These are phyloP conservation scores for Aurelia sp. DNA, from an alignment of 30 jellyfish, hydroid and myxozoan species.

Conservation along the genomic window DNA sequence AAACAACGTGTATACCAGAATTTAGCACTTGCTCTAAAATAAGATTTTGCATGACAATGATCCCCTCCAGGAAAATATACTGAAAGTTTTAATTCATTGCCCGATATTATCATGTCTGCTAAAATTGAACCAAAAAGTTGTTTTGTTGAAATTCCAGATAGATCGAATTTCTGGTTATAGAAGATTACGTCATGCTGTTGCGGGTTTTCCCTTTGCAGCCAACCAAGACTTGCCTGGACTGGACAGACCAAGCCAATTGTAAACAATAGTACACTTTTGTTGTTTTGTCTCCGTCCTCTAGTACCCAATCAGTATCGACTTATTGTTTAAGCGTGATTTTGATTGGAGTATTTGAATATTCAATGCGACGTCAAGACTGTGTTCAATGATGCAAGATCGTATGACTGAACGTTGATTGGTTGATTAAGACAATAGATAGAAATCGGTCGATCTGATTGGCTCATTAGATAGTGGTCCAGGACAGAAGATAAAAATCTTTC, in stretches of 20 bases:
- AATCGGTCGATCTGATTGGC: background rate
- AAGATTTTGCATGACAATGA: too few relatives aligned
- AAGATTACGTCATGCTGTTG: constrained; percentile 29
- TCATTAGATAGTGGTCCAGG: background rate
- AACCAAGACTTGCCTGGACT: constrained; percentile 26
- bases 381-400: background rate
- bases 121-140: too few relatives aligned
- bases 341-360: background rate
- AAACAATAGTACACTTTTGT: background rate
- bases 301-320: background rate
- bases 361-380: background rate
- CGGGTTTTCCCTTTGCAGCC: constrained; percentile 7
- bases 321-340: background rate
- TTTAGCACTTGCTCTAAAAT: too few relatives aligned
- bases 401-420: background rate
- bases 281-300: too few relatives aligned
- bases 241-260: constrained; percentile 5
- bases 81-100: too few relatives aligned
- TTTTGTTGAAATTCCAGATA: too few relatives aligned
- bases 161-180: too few relatives aligned
- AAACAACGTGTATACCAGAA: too few relatives aligned
- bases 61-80: too few relatives aligned
- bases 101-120: too few relatives aligned
- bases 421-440: background rate
- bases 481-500: background rate